Conservation (phyloP, 2,113 vertebrate species). For the Zingel zingel region DNA sequence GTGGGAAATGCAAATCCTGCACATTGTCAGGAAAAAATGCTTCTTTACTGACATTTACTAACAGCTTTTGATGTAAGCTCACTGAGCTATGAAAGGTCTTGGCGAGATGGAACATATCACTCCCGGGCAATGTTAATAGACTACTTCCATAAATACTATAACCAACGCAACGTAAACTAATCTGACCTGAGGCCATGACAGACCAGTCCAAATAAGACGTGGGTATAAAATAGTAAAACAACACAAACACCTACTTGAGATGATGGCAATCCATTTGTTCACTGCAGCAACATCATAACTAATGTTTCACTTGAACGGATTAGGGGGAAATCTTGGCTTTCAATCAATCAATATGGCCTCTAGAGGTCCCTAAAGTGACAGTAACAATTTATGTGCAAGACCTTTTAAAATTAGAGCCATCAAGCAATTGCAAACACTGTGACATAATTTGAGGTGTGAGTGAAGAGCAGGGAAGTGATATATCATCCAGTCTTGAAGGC, state of each 20-base stretch:
- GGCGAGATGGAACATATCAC: slow-evolving; percentile 28
- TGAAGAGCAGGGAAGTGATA: slow-evolving; percentile 23
- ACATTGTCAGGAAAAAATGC: slow-evolving; percentile 31
- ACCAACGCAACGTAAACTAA: slow-evolving; percentile 35
- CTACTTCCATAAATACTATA: slow-evolving; percentile 29
- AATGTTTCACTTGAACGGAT: slow-evolving; percentile 1
- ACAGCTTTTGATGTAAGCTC: slow-evolving; percentile 52
- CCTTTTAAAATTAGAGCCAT: slow-evolving; percentile 49
- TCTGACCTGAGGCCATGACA: slow-evolving; percentile 17
- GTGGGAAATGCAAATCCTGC: slow-evolving; percentile 14
- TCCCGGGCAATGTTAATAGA: slow-evolving; percentile 21
- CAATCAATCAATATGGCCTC: slow-evolving; percentile 30
- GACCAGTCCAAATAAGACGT: not conserved
- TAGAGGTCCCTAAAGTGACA: slow-evolving; percentile 50
- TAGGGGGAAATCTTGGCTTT: slow-evolving; percentile 29
- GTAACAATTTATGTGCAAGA: slow-evolving; percentile 32
- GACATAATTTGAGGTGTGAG: slow-evolving; percentile 24
- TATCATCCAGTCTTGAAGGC: not conserved
- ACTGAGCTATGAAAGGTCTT: slow-evolving; percentile 60
- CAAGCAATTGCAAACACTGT: slow-evolving; percentile 10
- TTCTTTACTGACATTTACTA: slow-evolving; percentile 62
- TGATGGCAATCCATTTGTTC: not conserved
- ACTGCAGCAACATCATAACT: slow-evolving; percentile 1
- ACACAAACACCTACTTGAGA: not conserved
- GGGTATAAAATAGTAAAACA: not conserved